Evolutionary conservation across 1,140 invertebrate species (phyloP).

Genomic region (Drosophila guanche): DNA sequence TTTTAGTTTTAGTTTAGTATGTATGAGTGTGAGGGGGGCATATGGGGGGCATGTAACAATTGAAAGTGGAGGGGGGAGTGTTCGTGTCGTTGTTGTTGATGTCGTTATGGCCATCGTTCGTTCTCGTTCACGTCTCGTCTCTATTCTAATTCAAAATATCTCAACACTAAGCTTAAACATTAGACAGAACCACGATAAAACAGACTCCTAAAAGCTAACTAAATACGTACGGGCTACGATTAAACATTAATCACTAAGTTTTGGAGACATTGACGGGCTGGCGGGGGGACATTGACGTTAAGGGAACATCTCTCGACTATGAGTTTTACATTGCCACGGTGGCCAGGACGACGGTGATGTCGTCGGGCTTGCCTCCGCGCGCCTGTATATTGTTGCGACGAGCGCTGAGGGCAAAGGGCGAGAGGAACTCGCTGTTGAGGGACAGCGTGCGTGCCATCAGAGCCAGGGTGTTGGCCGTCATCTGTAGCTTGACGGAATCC

Average conservation of each 20-base stretch:
- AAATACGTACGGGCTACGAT: constrained; percentile 72
- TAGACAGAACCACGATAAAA: constrained; percentile 66
- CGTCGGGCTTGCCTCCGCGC: constrained; percentile 97
- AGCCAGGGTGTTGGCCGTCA: constrained; percentile 96
- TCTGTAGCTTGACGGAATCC: constrained; percentile 91
- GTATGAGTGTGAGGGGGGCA: constrained; percentile 22
- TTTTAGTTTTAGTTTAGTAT: constrained; percentile 35
- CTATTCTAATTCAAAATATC: constrained; percentile 41
- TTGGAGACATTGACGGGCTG: constrained; percentile 18
- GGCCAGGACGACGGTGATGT: constrained; percentile 97
- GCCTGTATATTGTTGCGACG: constrained; percentile 96
- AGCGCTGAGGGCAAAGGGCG: constrained; percentile 97
- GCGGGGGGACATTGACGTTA: constrained; percentile 7
- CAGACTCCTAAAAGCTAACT: constrained; percentile 69
- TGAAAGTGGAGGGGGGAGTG: constrained; percentile 16
- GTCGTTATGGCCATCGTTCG: constrained; percentile 20
- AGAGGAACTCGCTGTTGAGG: constrained; percentile 96
- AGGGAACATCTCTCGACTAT: constrained; percentile 1
- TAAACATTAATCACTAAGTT: constrained; percentile 69
- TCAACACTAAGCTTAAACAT: constrained; percentile 74
- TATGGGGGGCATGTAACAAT: constrained; percentile 58
- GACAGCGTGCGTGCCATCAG: constrained; percentile 96
- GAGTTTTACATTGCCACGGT: constrained; percentile 90
- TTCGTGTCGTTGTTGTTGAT: constrained; percentile 9
- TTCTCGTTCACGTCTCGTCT: background rate